Percentiles rank a stretch among this genome's conserved stretches.
Evolutionary conservation across 2,888 invertebrate species (phyloP).

Genomic region (Spilosoma lubricipeda): DNA sequence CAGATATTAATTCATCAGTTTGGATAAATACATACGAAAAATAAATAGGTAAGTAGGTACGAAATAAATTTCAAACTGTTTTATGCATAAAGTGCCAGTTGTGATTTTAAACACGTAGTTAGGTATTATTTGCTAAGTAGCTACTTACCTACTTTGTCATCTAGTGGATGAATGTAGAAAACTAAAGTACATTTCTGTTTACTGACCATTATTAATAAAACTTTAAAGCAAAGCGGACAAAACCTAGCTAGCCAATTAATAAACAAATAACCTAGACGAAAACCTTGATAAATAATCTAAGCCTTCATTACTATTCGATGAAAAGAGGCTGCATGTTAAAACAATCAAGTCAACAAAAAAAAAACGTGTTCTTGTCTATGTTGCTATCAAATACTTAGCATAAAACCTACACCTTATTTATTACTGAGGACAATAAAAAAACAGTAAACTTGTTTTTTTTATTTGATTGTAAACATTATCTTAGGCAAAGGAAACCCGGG

Average conservation of each 20-base stretch:
- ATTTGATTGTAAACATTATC: constrained; percentile 8
- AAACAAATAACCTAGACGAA: not conserved
- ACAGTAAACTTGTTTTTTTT: constrained; percentile 1
- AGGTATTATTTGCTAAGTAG: not conserved
- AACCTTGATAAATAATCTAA: not conserved
- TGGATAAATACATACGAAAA: not conserved
- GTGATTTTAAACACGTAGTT: too few relatives aligned
- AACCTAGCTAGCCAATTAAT: not conserved
- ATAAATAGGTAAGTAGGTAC: not conserved
- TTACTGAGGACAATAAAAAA: not conserved
- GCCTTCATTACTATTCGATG: not conserved
- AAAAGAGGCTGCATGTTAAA: not conserved
- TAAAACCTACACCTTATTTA: constrained; percentile 7
- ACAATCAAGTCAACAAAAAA: not conserved
- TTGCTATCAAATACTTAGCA: not conserved
- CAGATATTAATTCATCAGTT: not conserved
- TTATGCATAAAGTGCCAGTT: not conserved
- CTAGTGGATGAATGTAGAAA: not conserved
- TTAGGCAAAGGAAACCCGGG: constrained; percentile 3
- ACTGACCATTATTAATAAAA: not conserved
- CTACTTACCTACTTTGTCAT: not conserved
- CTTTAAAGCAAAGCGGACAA: not conserved
- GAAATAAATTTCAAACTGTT: not conserved
- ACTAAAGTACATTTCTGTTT: not conserved
- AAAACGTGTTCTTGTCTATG: not conserved